These are phyloP conservation scores for Odobenus rosmarus DNA, from an alignment of 2,113 vertebrate species.

Conservation along the genomic window DNA sequence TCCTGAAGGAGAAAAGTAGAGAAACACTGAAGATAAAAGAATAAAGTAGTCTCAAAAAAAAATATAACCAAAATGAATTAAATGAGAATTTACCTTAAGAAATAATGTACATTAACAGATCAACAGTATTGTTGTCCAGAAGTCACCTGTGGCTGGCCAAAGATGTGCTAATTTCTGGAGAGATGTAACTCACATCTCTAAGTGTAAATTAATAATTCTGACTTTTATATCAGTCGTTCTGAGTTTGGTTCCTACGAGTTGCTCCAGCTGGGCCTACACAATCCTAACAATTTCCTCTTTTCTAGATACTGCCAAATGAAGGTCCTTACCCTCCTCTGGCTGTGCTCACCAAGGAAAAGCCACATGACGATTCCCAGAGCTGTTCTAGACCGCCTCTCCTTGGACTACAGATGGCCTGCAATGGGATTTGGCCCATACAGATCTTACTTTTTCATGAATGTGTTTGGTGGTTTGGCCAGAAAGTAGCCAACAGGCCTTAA, in stretches of 20 bases:
- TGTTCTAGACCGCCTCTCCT: background rate
- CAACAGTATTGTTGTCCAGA: background rate
- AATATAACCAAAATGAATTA: background rate
- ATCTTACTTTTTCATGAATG: background rate
- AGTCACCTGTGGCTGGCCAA: background rate
- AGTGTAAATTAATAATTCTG: background rate
- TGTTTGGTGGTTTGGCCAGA: background rate
- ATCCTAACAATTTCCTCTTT: background rate
- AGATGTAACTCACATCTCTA: accelerated
- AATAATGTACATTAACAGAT: background rate
- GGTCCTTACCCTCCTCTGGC: background rate
- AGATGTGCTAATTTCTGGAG: background rate
- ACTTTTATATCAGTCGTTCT: background rate
- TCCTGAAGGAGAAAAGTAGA: background rate
- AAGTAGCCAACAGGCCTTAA: background rate
- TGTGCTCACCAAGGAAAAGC: background rate
- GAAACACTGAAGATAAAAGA: background rate
- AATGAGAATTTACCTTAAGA: background rate
- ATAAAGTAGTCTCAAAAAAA: background rate
- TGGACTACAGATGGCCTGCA: background rate
- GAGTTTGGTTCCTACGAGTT: background rate
- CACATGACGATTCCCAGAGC: background rate
- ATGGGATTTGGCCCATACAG: background rate
- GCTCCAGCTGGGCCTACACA: background rate
- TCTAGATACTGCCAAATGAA: background rate